These are phyloP conservation scores for Peromyscus nudipes DNA, from an alignment of 2,797 vertebrate genomes.

Conservation along the genomic window DNA sequence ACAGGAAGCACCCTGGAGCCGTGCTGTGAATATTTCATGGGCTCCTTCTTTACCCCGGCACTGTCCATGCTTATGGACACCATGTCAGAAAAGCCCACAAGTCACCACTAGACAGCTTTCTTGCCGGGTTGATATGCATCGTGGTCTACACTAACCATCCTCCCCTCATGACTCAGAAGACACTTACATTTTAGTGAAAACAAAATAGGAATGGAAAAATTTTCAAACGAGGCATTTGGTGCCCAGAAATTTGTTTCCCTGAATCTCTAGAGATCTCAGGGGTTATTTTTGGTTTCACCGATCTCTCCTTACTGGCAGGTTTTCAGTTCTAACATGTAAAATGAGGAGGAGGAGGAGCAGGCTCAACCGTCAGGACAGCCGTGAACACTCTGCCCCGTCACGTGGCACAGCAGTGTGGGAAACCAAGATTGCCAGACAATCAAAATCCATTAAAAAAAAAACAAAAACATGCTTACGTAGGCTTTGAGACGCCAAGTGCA, in stretches of 20 bases:
- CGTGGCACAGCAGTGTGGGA: background rate
- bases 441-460: background rate
- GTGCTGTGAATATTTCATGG: background rate
- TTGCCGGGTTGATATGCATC: background rate
- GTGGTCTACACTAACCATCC: background rate
- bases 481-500: background rate
- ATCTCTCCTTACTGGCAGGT: conserved; percentile 29
- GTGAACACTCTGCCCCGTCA: background rate
- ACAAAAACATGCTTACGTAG: background rate
- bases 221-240: conserved; percentile 49
- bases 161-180: conserved; percentile 27
- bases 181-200: background rate
- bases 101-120: background rate
- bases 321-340: conserved; percentile 44
- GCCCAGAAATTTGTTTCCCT: conserved; percentile 49
- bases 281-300: conserved; percentile 39
- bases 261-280: background rate
- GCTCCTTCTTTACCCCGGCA: background rate
- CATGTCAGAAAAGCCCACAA: background rate
- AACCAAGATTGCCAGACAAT: background rate
- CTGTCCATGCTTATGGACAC: too few relatives aligned
- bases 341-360: background rate
- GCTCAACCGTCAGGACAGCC: background rate
- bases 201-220: background rate
- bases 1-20: background rate